These are phyloP conservation scores for Brachyalestes nurse DNA, from an alignment of 2,797 vertebrate species.

Conservation along the genomic window DNA sequence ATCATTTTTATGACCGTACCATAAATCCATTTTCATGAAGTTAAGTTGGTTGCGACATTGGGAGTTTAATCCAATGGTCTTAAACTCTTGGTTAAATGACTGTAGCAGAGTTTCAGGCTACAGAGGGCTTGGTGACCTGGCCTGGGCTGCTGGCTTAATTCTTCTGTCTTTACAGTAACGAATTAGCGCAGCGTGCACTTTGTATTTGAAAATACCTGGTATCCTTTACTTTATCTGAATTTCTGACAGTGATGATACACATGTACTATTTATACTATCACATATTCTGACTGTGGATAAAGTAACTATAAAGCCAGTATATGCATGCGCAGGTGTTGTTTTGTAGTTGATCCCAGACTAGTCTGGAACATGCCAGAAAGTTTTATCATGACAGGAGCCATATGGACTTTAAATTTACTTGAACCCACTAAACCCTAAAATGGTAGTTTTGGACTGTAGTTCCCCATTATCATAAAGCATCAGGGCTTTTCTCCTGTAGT, in stretches of 20 bases:
- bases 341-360: constrained; percentile 18
- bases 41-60: too few relatives aligned
- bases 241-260: not conserved
- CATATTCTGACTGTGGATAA: constrained; percentile 13
- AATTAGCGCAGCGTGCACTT: too few relatives aligned
- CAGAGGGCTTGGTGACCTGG: too few relatives aligned
- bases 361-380: not conserved
- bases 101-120: too few relatives aligned
- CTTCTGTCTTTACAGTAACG: too few relatives aligned
- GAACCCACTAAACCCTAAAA: not conserved
- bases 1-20: too few relatives aligned
- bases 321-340: constrained; percentile 5
- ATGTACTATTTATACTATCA: not conserved
- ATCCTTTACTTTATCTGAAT: too few relatives aligned
- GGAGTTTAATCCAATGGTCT: too few relatives aligned
- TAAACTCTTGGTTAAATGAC: too few relatives aligned
- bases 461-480: not conserved
- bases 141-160: too few relatives aligned
- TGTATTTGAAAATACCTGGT: too few relatives aligned
- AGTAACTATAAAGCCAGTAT: not conserved
- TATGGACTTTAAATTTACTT: not conserved
- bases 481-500: not conserved
- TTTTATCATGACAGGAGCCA: constrained; percentile 16
- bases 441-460: not conserved
- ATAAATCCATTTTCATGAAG: too few relatives aligned